A percentile compares a stretch with the other conserved stretches of the same genome.
phyloP scores from a whole-genome alignment of 2,797 vertebrate genomes.

The Micromesistius poutassou region DNA sequence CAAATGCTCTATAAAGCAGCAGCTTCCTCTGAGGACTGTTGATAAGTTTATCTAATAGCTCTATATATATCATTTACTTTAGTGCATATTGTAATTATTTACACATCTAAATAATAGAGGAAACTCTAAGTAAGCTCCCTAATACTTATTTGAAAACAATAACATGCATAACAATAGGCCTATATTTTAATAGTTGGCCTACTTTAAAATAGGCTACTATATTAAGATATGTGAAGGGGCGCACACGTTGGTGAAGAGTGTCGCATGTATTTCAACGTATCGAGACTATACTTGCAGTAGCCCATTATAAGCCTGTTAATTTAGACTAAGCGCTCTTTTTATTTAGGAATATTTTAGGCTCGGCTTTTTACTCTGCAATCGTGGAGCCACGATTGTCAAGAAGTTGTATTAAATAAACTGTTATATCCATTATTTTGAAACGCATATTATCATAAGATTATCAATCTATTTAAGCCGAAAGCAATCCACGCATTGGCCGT shows the following conservation, averaged over 20 bases:
- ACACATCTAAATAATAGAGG: neutral
- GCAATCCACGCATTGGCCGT: neutral
- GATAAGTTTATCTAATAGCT: conserved; percentile 67
- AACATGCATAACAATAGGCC: neutral
- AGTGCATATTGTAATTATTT: neutral
- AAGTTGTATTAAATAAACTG: neutral
- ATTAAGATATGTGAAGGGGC: neutral
- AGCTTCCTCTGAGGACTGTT: conserved; percentile 40
- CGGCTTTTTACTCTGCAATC: neutral
- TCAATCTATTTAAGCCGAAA: neutral
- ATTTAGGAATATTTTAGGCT: neutral
- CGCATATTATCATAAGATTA: too few relatives aligned
- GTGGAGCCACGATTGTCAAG: neutral
- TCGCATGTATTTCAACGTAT: neutral
- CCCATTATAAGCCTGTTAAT: neutral
- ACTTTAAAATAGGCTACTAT: neutral
- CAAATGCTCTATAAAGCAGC: conserved; percentile 22
- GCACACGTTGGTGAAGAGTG: neutral
- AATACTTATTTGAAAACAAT: neutral
- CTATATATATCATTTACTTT: neutral
- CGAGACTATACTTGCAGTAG: neutral
- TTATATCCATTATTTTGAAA: neutral
- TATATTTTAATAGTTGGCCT: neutral
- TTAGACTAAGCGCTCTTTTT: neutral
- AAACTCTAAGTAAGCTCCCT: neutral